Evolutionary conservation across 2,888 invertebrate genomes (phyloP), one percentile per base, ranked within the genome.

Genomic region (Suillia variegata): DNA sequence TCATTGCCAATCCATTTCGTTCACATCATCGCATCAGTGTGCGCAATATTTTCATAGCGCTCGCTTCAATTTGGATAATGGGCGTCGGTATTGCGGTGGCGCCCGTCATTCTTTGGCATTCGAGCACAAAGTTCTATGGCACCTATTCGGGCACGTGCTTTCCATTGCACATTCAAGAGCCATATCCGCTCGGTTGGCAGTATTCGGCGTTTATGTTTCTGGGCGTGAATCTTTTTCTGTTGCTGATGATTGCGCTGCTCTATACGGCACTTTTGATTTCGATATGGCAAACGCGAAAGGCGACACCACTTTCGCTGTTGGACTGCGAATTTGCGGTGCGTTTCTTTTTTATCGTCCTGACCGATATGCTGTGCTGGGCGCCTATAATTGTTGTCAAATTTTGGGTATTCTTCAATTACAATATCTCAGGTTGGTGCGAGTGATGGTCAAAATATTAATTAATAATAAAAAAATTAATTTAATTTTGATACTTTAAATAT

Each of bases 141-240:
- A 84, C 85, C 18, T 78, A 82, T 54, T 88, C 87, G 56, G 87
- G 88, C 48, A 85, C 89, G 70, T 90, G 90, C 67, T 88, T 90
- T 68, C 90, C 90, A 1, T 77, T 90, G 20, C 88, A 89, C 75
- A 86, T 90, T 61, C 87, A 87, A 63, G 88, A 90, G 62, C 87
- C 88, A 1, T 89, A 83, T 75, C 83, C 86, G 2, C 70, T 85
- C 21, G 90, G 90, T 17, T 90, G 89, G 89, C 84, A 89, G 71
- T 90, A 89, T 71, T 89, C 89, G 1, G 86, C 88, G 0, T 87
- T 89, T 70, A 85, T 90, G 62, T 88, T 89, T 70, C 80, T 90
- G 22, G 89, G 88, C 17, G 76, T 90, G 18, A 90, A 90, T 76
- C 81, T 86, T 8, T 69, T 84, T 24, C 83, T 88, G 60, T 76